These are phyloP conservation scores for Lepidocyrtoides sp. DNA, from an alignment of 2,888 invertebrate genomes.

Conservation along the genomic window DNA sequence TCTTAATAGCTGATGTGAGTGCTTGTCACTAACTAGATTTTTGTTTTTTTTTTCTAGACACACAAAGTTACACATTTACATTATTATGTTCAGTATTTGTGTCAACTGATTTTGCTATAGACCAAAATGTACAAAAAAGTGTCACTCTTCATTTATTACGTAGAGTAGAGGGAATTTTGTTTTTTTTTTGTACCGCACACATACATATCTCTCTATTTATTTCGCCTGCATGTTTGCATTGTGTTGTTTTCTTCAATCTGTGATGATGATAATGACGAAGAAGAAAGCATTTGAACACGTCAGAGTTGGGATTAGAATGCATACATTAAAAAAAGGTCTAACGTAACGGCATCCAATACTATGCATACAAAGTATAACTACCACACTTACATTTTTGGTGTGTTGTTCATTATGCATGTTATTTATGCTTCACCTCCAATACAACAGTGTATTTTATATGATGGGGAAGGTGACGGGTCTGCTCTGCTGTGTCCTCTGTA, in stretches of 20 bases:
- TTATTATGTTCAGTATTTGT: too few species aligned
- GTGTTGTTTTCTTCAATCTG: neutral
- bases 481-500: neutral
- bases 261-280: neutral
- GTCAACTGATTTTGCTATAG: neutral
- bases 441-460: neutral
- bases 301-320: neutral
- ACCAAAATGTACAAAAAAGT: neutral
- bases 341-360: too few species aligned
- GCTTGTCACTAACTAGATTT: too few species aligned
- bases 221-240: neutral
- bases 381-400: neutral
- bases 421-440: constrained; percentile 45
- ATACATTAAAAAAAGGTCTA: neutral
- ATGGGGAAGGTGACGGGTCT: constrained; percentile 34
- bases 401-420: constrained; percentile 43
- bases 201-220: neutral
- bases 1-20: too few species aligned
- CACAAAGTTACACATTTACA: too few species aligned
- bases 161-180: neutral
- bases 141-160: neutral
- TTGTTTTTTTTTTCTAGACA: too few species aligned
- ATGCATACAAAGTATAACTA: neutral
- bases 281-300: neutral
- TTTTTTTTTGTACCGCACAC: neutral